Percentiles rank a stretch among this genome's conserved stretches.
phyloP scores from a whole-genome alignment of 1,140 invertebrate genomes.

The Philopotamus ludificatus region DNA sequence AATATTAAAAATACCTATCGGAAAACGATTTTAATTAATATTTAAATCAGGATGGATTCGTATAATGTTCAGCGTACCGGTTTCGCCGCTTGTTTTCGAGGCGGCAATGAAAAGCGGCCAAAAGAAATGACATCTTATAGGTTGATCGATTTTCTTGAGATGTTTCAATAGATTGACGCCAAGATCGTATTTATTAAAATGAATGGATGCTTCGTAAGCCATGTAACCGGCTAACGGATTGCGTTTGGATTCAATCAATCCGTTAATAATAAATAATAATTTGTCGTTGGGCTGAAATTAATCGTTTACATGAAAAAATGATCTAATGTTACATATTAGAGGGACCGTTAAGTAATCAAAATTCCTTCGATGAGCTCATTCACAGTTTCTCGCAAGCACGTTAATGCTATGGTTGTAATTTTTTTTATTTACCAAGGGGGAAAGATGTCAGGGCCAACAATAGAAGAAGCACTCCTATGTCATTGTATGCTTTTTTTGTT shows the following conservation, averaged over 20 bases:
- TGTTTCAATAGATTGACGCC: conserved; percentile 52
- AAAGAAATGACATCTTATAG: conserved; percentile 59
- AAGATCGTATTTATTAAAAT: conserved; percentile 46
- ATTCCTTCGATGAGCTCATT: too few relatives aligned
- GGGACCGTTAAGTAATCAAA: too few relatives aligned
- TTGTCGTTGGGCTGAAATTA: too few relatives aligned
- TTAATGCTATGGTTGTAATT: too few relatives aligned
- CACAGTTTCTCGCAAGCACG: too few relatives aligned
- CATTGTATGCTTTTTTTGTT: too few relatives aligned
- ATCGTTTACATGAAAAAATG: too few relatives aligned
- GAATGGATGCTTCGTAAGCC: conserved; percentile 49
- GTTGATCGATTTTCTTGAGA: conserved; percentile 52
- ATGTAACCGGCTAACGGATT: conserved; percentile 49
- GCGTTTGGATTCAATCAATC: conserved; percentile 47
- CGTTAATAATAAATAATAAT: conserved; percentile 43
- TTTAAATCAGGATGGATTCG: background rate
- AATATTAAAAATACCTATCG: conserved; percentile 54
- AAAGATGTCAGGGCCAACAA: too few relatives aligned
- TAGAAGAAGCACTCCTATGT: too few relatives aligned
- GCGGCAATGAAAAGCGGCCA: conserved; percentile 56
- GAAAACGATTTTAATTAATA: too few relatives aligned
- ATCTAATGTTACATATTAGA: too few relatives aligned
- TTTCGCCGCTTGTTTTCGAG: conserved; percentile 50
- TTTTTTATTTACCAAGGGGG: too few relatives aligned
- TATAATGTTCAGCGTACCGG: conserved; percentile 44